phyloP scores from a whole-genome alignment of 2,888 invertebrate species.

The Pterostichus madidus region DNA sequence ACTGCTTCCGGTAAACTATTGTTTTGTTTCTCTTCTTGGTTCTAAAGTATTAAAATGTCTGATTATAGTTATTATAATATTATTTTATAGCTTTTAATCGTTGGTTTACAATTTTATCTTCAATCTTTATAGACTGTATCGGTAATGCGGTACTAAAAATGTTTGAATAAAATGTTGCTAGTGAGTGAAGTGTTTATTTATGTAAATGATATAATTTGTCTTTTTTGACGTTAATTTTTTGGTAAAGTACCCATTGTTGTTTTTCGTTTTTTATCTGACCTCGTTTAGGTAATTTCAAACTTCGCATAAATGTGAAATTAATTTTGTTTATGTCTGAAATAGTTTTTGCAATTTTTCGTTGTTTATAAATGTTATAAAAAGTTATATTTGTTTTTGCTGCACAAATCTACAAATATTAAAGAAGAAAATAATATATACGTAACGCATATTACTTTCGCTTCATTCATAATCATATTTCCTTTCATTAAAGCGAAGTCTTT shows the following conservation, averaged over 20 bases:
- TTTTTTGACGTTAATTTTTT: constrained; percentile 8
- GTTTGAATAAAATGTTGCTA: not conserved
- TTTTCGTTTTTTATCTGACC: not conserved
- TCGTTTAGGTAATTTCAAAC: not conserved
- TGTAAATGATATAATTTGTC: constrained; percentile 25
- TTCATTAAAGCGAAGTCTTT: no score
- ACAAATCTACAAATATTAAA: not conserved
- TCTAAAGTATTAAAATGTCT: constrained; percentile 19
- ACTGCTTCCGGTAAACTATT: constrained; percentile 50
- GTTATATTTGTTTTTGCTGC: not conserved
- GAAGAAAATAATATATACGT: no score
- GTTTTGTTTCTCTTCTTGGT: constrained; percentile 26
- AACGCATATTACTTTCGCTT: no score
- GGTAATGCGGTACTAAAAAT: not conserved
- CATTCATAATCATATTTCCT: no score
- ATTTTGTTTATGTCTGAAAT: not conserved
- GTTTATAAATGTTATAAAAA: not conserved
- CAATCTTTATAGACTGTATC: constrained; percentile 20
- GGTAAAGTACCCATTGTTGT: not conserved
- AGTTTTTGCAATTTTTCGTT: not conserved
- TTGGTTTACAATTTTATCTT: constrained; percentile 25
- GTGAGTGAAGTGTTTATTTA: constrained; percentile 2
- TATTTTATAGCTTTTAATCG: constrained; percentile 42
- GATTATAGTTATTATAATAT: constrained; percentile 40
- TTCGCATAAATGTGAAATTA: not conserved